Evolutionary conservation across 1,140 invertebrate species (phyloP).

Genomic region (Pachyrhynchus sulphureomaculatus): DNA sequence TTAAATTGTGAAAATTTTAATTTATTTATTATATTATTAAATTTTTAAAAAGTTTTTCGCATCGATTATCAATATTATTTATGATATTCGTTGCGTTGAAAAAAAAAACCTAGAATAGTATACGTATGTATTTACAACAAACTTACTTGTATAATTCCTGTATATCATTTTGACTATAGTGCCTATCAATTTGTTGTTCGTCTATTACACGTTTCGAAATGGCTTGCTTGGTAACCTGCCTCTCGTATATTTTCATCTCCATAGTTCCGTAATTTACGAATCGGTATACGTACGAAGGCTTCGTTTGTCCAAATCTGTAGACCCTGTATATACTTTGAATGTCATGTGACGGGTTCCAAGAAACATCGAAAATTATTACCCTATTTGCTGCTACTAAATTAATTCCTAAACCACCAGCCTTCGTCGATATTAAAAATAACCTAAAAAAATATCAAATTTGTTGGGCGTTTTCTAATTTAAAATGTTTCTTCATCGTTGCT

Average conservation of each 20-base stretch:
- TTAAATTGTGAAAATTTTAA: too few relatives aligned
- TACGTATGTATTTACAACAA: too few relatives aligned
- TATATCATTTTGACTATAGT: constrained; percentile 76
- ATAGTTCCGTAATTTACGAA: constrained; percentile 66
- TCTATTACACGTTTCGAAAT: constrained; percentile 82
- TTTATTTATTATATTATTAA: too few relatives aligned
- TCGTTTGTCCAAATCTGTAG: constrained; percentile 88
- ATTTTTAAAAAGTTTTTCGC: too few relatives aligned
- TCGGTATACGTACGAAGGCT: constrained; percentile 95
- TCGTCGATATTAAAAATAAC: constrained; percentile 85
- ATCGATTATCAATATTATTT: too few relatives aligned
- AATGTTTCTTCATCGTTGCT: too few relatives aligned
- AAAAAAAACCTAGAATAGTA: too few relatives aligned
- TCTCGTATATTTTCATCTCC: constrained; percentile 68
- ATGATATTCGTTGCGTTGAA: too few relatives aligned
- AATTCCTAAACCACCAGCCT: constrained; percentile 82
- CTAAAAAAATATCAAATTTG: constrained; percentile 45
- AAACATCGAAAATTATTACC: constrained; percentile 88
- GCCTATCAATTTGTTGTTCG: constrained; percentile 84
- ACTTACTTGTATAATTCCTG: constrained; percentile 72
- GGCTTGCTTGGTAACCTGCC: constrained; percentile 83
- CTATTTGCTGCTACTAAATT: constrained; percentile 88
- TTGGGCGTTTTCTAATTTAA: too few relatives aligned
- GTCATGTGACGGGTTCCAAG: constrained; percentile 91
- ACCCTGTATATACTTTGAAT: constrained; percentile 96